Evolutionary conservation across 2,888 invertebrate species (phyloP).

Genomic region (Acrobasis repandana): DNA sequence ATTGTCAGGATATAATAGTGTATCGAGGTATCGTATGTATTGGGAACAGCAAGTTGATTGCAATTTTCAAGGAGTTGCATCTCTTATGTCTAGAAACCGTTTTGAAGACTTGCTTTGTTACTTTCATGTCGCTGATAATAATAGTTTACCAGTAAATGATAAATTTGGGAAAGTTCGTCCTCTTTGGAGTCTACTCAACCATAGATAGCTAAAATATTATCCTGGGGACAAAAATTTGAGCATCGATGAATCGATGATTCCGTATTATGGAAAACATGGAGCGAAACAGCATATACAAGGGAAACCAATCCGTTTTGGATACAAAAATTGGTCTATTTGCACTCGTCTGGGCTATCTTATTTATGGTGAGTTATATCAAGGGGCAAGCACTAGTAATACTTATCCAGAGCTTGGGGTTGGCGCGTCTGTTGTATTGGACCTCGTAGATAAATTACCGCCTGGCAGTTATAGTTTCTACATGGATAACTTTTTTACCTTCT

Average conservation of each 20-base stretch:
- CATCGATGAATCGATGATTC: conserved; percentile 5
- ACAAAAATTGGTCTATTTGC: neutral
- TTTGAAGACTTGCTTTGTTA: conserved; percentile 15
- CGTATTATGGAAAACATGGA: neutral
- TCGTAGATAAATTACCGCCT: no score
- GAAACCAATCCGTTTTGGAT: neutral
- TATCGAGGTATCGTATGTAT: no score
- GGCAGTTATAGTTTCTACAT: conserved; percentile 12
- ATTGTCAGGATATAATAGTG: no score
- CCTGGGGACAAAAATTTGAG: conserved; percentile 4
- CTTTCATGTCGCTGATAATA: conserved; percentile 19
- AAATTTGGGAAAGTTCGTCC: conserved; percentile 10
- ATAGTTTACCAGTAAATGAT: neutral
- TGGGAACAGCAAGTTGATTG: no score
- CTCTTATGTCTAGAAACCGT: no score
- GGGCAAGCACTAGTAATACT: conserved; percentile 27
- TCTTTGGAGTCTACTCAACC: neutral
- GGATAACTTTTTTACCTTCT: conserved; percentile 27
- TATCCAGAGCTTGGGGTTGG: conserved; percentile 20
- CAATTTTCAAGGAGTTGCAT: no score
- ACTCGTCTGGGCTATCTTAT: conserved; percentile 37
- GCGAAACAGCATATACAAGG: conserved; percentile 7
- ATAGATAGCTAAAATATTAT: conserved; percentile 1
- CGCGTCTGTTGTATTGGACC: no score
- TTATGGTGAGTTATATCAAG: conserved; percentile 42